Base-by-base conservation (phyloP, 2,113 vertebrate genomes). In the Oncorhynchus kisutch region DNA sequence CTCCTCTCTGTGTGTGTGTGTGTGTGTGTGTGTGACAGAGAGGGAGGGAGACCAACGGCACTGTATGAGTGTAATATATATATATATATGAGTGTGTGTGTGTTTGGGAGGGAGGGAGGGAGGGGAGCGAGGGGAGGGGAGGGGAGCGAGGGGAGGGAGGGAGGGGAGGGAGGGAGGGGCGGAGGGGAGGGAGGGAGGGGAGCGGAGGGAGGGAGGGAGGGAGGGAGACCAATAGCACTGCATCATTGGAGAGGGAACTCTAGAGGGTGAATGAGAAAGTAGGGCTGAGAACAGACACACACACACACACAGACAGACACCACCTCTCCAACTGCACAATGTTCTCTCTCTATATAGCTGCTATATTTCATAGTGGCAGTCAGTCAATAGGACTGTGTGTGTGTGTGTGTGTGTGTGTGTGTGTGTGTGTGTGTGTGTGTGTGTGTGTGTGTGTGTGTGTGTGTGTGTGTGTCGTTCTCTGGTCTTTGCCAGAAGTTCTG, bases 181-280 rank as follows among this genome's bases (percentile, higher is more conserved):
- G 24, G 24, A 24, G 24, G 24, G 24, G 24, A 24, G 24, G 24
- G 24, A 24, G 24, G 24, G 24, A 24, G 24, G 24, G 24, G 24
- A 24, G 24, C 1, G 25, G 25, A 25, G 25, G 25, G 25, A 25
- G 25, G 25, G 2, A 25, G 25, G 27, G 5, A 34, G 2, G 27
- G 27, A 27, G 27, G 27, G 27, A 27, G 27, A 3, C 54, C 66
- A 25, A 65, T 24, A 31, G 70, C 34, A 88, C 84, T 82, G 48
- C 51, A 66, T 80, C 85, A 86, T 18, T 66, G 13, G 16, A n/a
- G 25, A 24, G 18, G 62, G 78, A 31, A 67, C 45, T 24, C 12
- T 11, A 66, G 20, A 82, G 67, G 5, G 79, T 71, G 72, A 85
- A 82, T 78, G 77, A 69, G 48, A 76, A 79, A 66, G 59, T 27